Base-by-base conservation (phyloP, 2,888 invertebrate species). In the Limnephilus auricula region DNA sequence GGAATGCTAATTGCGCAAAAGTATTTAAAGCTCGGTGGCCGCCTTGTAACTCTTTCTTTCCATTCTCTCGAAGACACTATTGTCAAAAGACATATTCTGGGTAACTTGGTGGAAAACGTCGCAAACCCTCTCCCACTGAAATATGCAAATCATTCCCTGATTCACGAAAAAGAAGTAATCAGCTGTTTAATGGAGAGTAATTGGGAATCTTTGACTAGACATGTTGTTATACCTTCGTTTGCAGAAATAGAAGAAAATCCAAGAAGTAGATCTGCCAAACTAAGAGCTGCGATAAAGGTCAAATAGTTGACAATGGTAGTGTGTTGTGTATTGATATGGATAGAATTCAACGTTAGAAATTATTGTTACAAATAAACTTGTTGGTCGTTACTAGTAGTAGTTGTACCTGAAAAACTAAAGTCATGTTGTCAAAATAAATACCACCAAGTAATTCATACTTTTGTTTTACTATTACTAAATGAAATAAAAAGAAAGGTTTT, bases 41-140 rank as follows among this genome's bases (percentile, higher is more conserved):
- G 97, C 92, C 94, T 99, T 92, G 97, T 98, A 0, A 97, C 98
- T 0, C 97, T 99, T 80, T 97, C 98, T 25, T 99, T 99, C 94
- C 99, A 99, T 95, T 99, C 99, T 0, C 95, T 99, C 37, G 99
- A 99, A 96, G 99, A 99, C 94, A 98, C 98, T 0, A 98, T 99
- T 93, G 98, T 99, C 0, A 99, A 99, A 94, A 96, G 99, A 15
- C 99, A 99, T 94, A 96, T 99, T 34, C 96, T 96, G 91, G 98
- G 98, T 0, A 97, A 98, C 94, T 95, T 98, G 80, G 95, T 97
- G 34, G 97, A 98, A 94, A 97, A 97, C 93, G 95, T 97, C 9
- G 97, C 97, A 0, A 98, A 97, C 94, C 96, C 96, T 1, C 94
- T 98, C 30, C 97, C 98, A 0, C 95, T 98, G 79, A 98, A 97